These are phyloP conservation scores for Meliscaeva auricollis DNA, from an alignment of 2,888 invertebrate genomes.

Conservation along the genomic window DNA sequence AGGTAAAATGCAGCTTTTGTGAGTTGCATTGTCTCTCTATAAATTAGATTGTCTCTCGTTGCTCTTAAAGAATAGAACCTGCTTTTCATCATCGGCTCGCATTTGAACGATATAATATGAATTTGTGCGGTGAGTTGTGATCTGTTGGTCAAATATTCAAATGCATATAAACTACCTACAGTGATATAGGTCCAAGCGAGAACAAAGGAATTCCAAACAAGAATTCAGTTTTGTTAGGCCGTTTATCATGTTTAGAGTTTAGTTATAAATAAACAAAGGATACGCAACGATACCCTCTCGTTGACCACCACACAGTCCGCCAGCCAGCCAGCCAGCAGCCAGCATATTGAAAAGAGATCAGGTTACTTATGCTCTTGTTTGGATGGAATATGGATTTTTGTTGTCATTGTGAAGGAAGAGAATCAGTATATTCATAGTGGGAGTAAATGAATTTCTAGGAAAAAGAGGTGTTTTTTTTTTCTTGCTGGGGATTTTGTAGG, in stretches of 20 bases:
- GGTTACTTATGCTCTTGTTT: constrained; percentile 25
- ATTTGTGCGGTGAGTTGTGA: constrained; percentile 25
- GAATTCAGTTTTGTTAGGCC: constrained; percentile 10
- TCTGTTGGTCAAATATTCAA: constrained; percentile 48
- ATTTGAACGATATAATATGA: constrained; percentile 16
- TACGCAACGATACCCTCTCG: constrained; percentile 7
- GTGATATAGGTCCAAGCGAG: constrained; percentile 21
- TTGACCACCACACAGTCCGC: constrained; percentile 2
- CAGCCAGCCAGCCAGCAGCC: background rate
- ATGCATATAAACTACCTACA: background rate
- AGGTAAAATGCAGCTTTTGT: constrained; percentile 41
- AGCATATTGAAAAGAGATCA: constrained; percentile 45
- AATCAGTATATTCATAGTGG: background rate
- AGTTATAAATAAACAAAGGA: constrained; percentile 17
- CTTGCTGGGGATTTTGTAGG: background rate
- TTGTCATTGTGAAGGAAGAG: constrained; percentile 12
- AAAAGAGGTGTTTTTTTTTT: background rate
- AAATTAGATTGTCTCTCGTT: background rate
- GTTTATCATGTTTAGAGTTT: constrained; percentile 55
- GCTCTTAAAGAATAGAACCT: background rate
- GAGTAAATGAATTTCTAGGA: constrained; percentile 19
- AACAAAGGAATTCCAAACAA: constrained; percentile 55
- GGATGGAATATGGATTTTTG: constrained; percentile 21
- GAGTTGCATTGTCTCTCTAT: constrained; percentile 29
- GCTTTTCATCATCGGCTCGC: background rate